Percentiles rank a stretch among this genome's conserved stretches.
phyloP scores from a whole-genome alignment of 2,113 vertebrate genomes.

The Ameiurus melas region DNA sequence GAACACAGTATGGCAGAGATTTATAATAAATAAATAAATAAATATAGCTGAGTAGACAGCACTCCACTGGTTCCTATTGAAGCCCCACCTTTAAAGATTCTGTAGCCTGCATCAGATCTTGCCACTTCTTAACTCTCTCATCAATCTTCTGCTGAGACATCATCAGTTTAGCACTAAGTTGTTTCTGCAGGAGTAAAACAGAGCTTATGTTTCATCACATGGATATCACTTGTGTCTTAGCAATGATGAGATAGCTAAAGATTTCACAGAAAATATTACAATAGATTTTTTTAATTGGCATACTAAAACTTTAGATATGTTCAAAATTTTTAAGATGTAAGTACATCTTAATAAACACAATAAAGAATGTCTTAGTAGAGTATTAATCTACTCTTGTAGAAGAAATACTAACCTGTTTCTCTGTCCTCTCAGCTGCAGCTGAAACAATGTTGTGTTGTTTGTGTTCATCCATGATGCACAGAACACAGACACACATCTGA shows the following conservation, averaged over 20 bases:
- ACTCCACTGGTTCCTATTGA: not conserved
- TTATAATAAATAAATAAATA: too few relatives aligned
- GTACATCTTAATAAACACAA: not conserved
- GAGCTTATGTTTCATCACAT: not conserved
- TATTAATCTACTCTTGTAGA: not conserved
- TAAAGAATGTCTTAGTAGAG: not conserved
- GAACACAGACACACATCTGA: constrained; percentile 72
- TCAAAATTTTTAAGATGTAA: not conserved
- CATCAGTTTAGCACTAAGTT: constrained; percentile 67
- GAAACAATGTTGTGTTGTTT: constrained; percentile 75
- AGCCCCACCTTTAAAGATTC: constrained; percentile 68
- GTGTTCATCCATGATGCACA: constrained; percentile 80
- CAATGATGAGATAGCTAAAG: not conserved
- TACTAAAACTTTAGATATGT: not conserved
- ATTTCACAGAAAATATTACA: not conserved
- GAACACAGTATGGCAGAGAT: not conserved
- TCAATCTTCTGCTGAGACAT: constrained; percentile 74
- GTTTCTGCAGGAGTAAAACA: constrained; percentile 62
- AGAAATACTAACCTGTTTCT: constrained; percentile 70
- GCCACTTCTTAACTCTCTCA: constrained; percentile 73
- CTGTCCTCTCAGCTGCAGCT: constrained; percentile 73
- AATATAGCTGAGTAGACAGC: too few relatives aligned
- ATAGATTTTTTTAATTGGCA: not conserved
- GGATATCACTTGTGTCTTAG: not conserved
- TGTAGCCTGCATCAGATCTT: constrained; percentile 71